Base-by-base conservation (phyloP, 2,888 invertebrate species). In the Entomobrya multifasciata region DNA sequence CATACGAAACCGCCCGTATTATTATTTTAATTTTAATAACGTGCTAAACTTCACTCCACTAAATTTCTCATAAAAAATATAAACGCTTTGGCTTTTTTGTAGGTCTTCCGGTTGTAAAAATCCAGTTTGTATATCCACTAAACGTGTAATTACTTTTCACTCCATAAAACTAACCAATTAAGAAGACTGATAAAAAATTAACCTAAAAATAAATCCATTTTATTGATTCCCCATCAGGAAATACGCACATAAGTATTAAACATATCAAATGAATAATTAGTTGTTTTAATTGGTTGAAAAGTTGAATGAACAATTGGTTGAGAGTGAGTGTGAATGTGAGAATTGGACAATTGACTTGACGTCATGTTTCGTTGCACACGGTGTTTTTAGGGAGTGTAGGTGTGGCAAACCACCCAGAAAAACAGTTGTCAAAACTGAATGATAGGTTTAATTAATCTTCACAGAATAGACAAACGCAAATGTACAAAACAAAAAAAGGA, bases 371-470 rank as follows among this genome's bases (percentile, higher is more conserved):
- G 10, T 72, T 70, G 70, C 47, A 72, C 49, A 72, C 72, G 27
- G n/a, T n/a, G n/a, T n/a, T n/a, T n/a, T n/a, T n/a, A n/a, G n/a
- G n/a, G n/a, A n/a, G 49, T 27, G 80, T 67, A 80, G 80, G 80
- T 55, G 80, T 65, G 80, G 80, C 52, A 67, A 80, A 67, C 80
- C 70, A 70, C 57, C 70, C 80, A 27, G 44, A n/a, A n/a, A n/a
- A n/a, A n/a, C 57, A 55, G n/a, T 74, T 82, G 82, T 82, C 82
- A 82, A 82, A 72, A 80, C 41, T 74, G 82, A 82, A 70, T 74
- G 74, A 82, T 62, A 49, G 60, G 82, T 20, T 82, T 82, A 82
- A 82, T 82, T 82, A 74, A 82, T 82, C 82, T 74, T n/a, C n/a
- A n/a, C n/a, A n/a, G n/a, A n/a, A n/a, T n/a, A n/a, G n/a, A n/a